A percentile compares a stretch with the other conserved stretches of the same genome.
These are phyloP conservation scores for Seriola aureovittata DNA, from an alignment of 2,113 vertebrate species.

Conservation along the genomic window DNA sequence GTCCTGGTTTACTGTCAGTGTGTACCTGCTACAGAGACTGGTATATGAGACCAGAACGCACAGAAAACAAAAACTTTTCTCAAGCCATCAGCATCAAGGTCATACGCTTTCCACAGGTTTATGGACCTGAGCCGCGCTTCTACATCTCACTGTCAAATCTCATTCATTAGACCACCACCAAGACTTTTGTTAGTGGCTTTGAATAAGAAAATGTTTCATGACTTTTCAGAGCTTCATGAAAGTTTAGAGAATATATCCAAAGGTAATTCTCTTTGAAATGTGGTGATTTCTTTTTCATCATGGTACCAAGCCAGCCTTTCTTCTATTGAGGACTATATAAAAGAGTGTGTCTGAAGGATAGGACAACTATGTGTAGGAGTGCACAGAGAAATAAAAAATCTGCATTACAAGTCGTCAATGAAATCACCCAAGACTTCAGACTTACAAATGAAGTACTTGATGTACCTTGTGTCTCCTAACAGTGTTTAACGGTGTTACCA, in stretches of 20 bases:
- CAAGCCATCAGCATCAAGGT: constrained; percentile 1
- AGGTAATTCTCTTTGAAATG: constrained; percentile 6
- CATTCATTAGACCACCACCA: constrained; percentile 7
- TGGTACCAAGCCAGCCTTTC: not conserved
- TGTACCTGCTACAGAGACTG: not conserved
- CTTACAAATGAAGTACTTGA: not conserved
- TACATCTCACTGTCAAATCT: constrained; percentile 11
- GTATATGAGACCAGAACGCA: not conserved
- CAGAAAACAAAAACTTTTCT: constrained; percentile 2
- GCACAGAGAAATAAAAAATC: not conserved
- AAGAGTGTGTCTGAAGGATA: not conserved
- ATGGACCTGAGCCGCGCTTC: not conserved
- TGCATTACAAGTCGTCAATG: not conserved
- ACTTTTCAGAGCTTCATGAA: constrained; percentile 12
- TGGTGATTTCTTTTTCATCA: not conserved
- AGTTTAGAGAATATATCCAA: constrained; percentile 39
- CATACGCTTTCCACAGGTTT: constrained; percentile 13
- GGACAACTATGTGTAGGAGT: not conserved
- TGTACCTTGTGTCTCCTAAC: too few species aligned
- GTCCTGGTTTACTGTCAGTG: not conserved
- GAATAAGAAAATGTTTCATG: not conserved
- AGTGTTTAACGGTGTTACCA: too few species aligned
- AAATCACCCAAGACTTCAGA: not conserved
- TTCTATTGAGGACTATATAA: not conserved
- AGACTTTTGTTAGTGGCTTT: constrained; percentile 13